Evolutionary conservation across 2,888 invertebrate species (phyloP).

Genomic region (Lasioglossum figueresi): DNA sequence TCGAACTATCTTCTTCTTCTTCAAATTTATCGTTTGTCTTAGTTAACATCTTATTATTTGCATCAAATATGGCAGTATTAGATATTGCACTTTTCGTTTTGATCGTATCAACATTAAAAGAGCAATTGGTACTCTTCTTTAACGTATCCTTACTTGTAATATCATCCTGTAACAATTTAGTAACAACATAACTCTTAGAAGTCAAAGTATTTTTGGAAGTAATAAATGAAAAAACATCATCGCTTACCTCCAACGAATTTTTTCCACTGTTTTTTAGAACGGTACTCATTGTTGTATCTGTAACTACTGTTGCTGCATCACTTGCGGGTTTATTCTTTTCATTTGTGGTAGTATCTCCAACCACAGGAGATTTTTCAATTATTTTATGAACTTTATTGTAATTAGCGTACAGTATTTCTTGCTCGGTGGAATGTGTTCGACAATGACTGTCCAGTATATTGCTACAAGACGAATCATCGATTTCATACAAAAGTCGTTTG

Average conservation of each 20-base stretch:
- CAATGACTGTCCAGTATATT: constrained; percentile 33
- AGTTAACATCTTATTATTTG: constrained; percentile 40
- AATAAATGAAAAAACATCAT: background rate
- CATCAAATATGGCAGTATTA: constrained; percentile 42
- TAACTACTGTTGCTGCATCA: background rate
- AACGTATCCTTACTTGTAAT: constrained; percentile 17
- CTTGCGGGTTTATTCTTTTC: background rate
- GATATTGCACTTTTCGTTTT: constrained; percentile 46
- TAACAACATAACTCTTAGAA: constrained; percentile 20
- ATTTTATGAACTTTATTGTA: background rate
- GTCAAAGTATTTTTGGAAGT: constrained; percentile 24
- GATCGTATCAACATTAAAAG: constrained; percentile 12
- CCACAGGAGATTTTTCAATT: background rate
- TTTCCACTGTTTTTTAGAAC: constrained; percentile 8
- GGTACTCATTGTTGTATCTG: background rate
- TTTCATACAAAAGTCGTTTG: constrained; percentile 45
- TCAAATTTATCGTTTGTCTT: constrained; percentile 18
- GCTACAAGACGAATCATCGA: constrained; percentile 10
- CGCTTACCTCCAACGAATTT: constrained; percentile 17
- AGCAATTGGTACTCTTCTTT: constrained; percentile 15
- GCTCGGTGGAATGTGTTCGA: constrained; percentile 26
- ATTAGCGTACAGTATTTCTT: background rate
- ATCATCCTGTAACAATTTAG: constrained; percentile 23
- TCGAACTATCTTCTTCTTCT: constrained; percentile 1
- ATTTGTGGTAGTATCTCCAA: background rate